These are phyloP conservation scores for Pandion haliaetus DNA, from an alignment of 2,113 vertebrate genomes.

Conservation along the genomic window DNA sequence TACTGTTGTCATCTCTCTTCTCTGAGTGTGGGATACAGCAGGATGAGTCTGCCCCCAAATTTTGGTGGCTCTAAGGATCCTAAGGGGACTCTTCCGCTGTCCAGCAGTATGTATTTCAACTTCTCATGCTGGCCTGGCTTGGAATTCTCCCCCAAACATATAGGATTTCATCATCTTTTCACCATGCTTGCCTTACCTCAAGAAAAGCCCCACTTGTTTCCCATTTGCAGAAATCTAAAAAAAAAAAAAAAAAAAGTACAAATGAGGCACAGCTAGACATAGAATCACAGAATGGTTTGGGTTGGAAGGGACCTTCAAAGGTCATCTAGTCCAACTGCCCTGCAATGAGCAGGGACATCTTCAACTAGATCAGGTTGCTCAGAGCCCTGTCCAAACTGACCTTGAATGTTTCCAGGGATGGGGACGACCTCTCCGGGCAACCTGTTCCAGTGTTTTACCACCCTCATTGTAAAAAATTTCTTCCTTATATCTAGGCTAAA, in stretches of 20 bases:
- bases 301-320: not conserved
- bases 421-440: not conserved
- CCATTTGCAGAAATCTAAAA: not conserved
- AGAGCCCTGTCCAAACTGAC: not conserved
- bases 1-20: not conserved
- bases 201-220: not conserved
- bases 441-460: not conserved
- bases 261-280: not conserved
- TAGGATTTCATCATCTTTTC: not conserved
- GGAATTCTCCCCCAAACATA: not conserved
- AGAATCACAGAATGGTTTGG: not conserved
- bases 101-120: not conserved
- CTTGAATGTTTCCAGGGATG: not conserved
- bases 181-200: accelerated
- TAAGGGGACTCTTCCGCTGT: not conserved
- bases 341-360: not conserved
- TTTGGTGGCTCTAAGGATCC: not conserved
- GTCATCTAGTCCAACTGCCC: not conserved
- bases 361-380: not conserved
- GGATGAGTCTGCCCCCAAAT: not conserved
- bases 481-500: not conserved
- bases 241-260: not conserved
- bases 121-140: not conserved
- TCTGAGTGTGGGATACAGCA: not conserved
- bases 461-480: not conserved